Conservation (phyloP, 2,797 vertebrate genomes). For the Xiphorhynchus erythropygius region DNA sequence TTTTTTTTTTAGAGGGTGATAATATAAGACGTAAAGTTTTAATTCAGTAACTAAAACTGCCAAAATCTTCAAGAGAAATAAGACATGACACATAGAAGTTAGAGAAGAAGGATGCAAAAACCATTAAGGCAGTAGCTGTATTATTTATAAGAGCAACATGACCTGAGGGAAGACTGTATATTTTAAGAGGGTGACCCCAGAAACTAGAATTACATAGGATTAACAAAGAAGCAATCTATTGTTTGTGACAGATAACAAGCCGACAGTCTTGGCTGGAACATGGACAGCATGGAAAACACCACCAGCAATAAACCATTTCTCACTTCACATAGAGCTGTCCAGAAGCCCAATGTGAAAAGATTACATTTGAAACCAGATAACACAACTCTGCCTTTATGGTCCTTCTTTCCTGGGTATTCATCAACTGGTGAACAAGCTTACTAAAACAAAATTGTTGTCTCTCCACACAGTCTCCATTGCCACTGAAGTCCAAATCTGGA, state of each 20-base stretch:
- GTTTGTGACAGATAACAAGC: neutral
- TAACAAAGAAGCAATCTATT: neutral
- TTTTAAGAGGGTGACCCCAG: neutral
- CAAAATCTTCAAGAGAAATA: neutral
- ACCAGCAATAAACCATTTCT: neutral
- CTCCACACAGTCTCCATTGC: neutral
- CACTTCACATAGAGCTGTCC: neutral
- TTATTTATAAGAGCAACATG: neutral
- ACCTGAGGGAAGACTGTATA: neutral
- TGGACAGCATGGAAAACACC: neutral
- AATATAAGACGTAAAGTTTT: neutral
- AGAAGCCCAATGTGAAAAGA: neutral
- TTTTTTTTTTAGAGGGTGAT: neutral
- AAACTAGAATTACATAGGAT: neutral
- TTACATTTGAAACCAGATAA: neutral
- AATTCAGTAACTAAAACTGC: neutral
- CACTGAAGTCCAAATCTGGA: neutral
- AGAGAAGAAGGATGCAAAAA: neutral
- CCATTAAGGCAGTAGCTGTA: neutral
- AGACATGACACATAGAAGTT: neutral
- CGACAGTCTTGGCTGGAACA: rapidly evolving
- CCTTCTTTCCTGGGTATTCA: neutral
- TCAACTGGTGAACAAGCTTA: neutral
- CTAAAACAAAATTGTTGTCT: neutral
- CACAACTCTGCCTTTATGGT: neutral